phyloP scores from a whole-genome alignment of 1,140 invertebrate species.

The Pseudachorutes palmiensis region DNA sequence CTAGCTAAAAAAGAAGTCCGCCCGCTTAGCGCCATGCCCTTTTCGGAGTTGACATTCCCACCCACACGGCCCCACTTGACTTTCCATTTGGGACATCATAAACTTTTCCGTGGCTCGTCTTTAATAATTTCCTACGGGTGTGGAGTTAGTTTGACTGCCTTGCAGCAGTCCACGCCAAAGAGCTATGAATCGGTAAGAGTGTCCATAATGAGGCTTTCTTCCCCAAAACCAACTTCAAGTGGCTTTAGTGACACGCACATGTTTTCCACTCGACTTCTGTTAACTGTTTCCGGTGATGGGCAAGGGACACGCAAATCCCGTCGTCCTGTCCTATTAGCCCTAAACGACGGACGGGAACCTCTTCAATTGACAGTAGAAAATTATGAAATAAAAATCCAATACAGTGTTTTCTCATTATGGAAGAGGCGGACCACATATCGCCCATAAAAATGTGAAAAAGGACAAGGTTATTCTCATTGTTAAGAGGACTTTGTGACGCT shows the following conservation, averaged over 20 bases:
- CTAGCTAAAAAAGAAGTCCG: too few relatives aligned
- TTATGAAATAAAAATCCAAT: neutral
- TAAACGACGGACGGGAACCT: neutral
- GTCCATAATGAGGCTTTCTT: conserved; percentile 5
- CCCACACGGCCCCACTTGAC: too few relatives aligned
- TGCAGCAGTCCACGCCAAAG: too few relatives aligned
- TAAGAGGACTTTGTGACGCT: neutral
- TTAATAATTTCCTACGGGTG: too few relatives aligned
- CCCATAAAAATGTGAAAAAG: neutral
- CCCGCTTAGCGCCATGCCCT: too few relatives aligned
- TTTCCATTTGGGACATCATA: too few relatives aligned
- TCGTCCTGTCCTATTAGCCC: neutral
- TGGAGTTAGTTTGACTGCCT: too few relatives aligned
- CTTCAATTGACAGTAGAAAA: conserved; percentile 10
- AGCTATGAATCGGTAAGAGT: neutral
- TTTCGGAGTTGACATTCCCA: too few relatives aligned
- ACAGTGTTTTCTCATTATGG: neutral
- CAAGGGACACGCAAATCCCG: neutral
- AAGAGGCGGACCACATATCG: neutral
- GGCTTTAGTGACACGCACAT: conserved; percentile 9
- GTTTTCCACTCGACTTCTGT: conserved; percentile 17
- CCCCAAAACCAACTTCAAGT: neutral
- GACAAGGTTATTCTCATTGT: neutral
- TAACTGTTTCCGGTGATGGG: conserved; percentile 10
- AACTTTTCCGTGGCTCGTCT: too few relatives aligned